Base-by-base conservation (phyloP, 2,113 vertebrate genomes). In the Centropus unirufus region DNA sequence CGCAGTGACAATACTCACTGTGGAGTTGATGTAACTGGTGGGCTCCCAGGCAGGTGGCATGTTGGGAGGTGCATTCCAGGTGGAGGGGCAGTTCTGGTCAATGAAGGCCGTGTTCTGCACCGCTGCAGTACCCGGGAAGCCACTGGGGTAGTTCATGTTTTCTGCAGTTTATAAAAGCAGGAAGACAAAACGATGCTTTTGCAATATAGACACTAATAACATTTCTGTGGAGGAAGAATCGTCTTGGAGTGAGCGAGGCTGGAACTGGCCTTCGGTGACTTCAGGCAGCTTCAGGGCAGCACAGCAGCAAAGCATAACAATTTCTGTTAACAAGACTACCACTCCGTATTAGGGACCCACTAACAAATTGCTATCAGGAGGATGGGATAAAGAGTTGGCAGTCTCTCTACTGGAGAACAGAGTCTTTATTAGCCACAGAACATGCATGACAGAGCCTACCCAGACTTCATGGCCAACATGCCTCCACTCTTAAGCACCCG, bases 81-180 rank as follows among this genome's bases (percentile, higher is more conserved):
- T 94, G 30, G 98, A 97, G 21, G 96, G 97, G 66, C 97, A 95
- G 66, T 68, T 97, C 89, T 98, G 97, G 68, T 98, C 98, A 59
- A 97, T 92, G 57, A 98, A 98, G 70, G 97, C 93, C 27, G 98
- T 96, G 51, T 95, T 98, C 80, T 97, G 98, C 75, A 97, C 92
- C 2, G 97, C 97, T 14, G 97, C 93, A 86, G 98, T 76, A 80
- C 97, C 98, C 2, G 98, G 95, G 87, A 98, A 98, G 86, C 97
- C 96, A 47, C 83, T 98, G 83, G 97, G 75, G 26, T 97, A 98
- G 90, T 97, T 98, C 98, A 98, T 97, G 84, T 98, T 98, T 96
- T 98, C 98, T 98, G 59, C 14, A 67, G 66, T 90, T 95, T 20
- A 93, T 29, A 83, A 92, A 94, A 83, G 40, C 68, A 22, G 13